phyloP scores from a whole-genome alignment of 2,113 vertebrate genomes.

The Cavia porcellus region DNA sequence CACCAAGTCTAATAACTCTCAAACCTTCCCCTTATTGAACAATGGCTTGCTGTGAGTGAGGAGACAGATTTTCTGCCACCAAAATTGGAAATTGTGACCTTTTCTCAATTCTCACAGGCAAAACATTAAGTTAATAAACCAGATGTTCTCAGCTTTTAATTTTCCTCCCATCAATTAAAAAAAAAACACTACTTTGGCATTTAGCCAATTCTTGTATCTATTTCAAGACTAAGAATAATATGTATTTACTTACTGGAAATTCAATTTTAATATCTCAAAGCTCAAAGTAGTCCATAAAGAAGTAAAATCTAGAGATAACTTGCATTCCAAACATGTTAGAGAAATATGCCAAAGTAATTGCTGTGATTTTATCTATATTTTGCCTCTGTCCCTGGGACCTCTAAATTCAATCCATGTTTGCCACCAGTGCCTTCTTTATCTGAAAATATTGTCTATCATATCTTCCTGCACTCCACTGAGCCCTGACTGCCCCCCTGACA shows the following conservation, averaged over 20 bases:
- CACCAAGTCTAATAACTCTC: background rate
- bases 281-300: background rate
- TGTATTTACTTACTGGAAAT: conserved; percentile 13
- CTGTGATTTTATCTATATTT: background rate
- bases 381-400: accelerated
- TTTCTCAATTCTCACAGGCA: background rate
- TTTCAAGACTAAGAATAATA: background rate
- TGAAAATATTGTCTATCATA: background rate
- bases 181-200: background rate
- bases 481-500: background rate
- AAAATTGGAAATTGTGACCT: conserved; percentile 16
- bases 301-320: background rate
- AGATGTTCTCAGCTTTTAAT: conserved; percentile 20
- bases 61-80: background rate
- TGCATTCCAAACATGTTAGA: background rate
- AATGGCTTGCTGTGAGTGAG: background rate
- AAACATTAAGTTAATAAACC: background rate
- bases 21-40: background rate
- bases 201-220: background rate
- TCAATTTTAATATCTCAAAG: background rate
- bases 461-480: accelerated
- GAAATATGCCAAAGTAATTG: background rate
- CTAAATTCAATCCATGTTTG: background rate
- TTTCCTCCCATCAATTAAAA: background rate
- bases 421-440: background rate